phyloP scores from a whole-genome alignment of 2,113 vertebrate genomes.

The Anthoscopus minutus region DNA sequence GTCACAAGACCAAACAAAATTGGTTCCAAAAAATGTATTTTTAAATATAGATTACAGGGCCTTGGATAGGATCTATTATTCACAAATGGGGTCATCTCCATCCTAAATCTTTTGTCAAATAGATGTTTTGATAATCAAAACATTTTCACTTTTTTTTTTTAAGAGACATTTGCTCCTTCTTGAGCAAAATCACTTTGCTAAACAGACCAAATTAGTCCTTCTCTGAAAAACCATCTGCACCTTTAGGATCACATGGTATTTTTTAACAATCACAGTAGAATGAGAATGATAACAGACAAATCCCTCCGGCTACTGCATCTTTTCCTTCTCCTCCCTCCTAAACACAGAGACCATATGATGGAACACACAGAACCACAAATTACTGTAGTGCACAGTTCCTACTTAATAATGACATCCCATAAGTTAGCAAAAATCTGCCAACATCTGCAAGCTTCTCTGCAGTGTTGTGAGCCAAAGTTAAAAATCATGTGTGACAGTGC shows the following conservation, averaged over 20 bases:
- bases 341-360: slow-evolving; percentile 33
- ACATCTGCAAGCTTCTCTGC: slow-evolving; percentile 71
- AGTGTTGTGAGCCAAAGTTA: slow-evolving; percentile 71
- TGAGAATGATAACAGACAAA: slow-evolving; percentile 46
- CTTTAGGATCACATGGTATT: slow-evolving; percentile 30
- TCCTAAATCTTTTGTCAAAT: slow-evolving; percentile 19
- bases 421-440: slow-evolving; percentile 74
- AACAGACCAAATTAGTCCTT: slow-evolving; percentile 50
- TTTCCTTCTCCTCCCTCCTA: slow-evolving; percentile 44
- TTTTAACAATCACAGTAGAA: slow-evolving; percentile 56
- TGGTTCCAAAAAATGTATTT: not conserved
- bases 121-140: not conserved
- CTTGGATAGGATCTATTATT: slow-evolving; percentile 14
- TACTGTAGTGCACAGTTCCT: slow-evolving; percentile 55
- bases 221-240: slow-evolving; percentile 20
- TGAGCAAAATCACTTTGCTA: slow-evolving; percentile 39
- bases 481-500: slow-evolving; percentile 78
- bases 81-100: not conserved
- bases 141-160: not conserved
- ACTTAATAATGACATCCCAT: slow-evolving; percentile 73
- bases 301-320: slow-evolving; percentile 25
- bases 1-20: not conserved
- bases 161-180: not conserved
- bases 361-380: slow-evolving; percentile 67
- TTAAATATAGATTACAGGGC: not conserved